A percentile compares a stretch with the other conserved stretches of the same genome.
phyloP scores from a whole-genome alignment of 2,797 vertebrate species.

The Peromyscus attwateri region DNA sequence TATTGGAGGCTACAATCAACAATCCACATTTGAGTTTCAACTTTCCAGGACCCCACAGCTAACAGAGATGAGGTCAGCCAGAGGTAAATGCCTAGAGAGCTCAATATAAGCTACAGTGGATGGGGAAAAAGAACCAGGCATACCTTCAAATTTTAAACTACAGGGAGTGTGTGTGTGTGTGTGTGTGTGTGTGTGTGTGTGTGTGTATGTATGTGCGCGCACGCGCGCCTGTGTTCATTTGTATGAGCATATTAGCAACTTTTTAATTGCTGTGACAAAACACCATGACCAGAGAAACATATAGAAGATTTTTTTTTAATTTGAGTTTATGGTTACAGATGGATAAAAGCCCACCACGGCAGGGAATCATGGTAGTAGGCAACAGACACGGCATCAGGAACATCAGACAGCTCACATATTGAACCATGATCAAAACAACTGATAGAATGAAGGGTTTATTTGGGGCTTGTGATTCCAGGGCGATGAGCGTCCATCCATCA shows the following conservation, averaged over 20 bases:
- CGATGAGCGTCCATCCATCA: neutral
- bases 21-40: neutral
- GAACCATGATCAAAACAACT: neutral
- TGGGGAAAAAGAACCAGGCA: neutral
- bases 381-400: neutral
- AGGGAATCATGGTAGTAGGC: neutral
- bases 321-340: neutral
- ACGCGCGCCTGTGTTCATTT: too few relatives aligned
- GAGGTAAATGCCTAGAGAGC: neutral
- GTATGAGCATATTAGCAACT: neutral
- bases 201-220: too few relatives aligned
- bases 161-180: neutral
- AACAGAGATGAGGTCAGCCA: neutral
- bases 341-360: neutral
- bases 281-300: neutral
- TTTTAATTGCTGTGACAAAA: neutral
- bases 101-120: neutral
- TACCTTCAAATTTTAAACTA: conserved; percentile 6
- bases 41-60: neutral
- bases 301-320: neutral
- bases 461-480: neutral
- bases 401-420: neutral
- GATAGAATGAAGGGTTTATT: neutral
- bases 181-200: neutral
- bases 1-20: neutral